Conservation (phyloP, 2,888 invertebrate genomes). For the Cephus rjabovi region DNA sequence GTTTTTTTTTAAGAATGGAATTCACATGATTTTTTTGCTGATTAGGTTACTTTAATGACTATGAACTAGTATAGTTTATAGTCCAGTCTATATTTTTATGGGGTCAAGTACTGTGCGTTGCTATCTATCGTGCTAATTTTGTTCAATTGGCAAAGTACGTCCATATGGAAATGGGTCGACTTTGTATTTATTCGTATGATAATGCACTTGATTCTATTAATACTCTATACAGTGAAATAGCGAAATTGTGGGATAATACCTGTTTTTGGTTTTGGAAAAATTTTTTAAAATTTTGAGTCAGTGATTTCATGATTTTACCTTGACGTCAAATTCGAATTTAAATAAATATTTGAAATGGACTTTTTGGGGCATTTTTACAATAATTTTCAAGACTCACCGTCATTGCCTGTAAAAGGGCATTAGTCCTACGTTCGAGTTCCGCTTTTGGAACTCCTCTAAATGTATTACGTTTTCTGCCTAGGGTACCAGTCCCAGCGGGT, state of each 20-base stretch:
- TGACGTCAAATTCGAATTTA: background rate
- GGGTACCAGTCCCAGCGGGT: slow-evolving; percentile 66
- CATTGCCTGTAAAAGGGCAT: slow-evolving; percentile 80
- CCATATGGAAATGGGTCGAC: background rate
- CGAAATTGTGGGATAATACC: background rate
- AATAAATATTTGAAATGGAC: background rate
- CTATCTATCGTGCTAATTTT: background rate
- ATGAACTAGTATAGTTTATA: background rate
- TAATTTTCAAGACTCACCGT: slow-evolving; percentile 74
- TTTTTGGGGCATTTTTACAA: background rate
- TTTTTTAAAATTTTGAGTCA: background rate
- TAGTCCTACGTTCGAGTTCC: slow-evolving; percentile 79
- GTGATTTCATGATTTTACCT: background rate
- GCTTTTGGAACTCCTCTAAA: slow-evolving; percentile 85
- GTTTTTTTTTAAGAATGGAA: background rate
- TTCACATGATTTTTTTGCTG: background rate
- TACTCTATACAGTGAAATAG: background rate
- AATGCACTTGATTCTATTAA: background rate
- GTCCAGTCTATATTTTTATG: background rate
- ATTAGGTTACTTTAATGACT: background rate
- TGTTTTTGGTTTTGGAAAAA: background rate
- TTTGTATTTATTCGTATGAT: background rate
- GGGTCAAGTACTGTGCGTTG: background rate
- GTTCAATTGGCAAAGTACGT: background rate
- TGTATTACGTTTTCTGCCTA: slow-evolving; percentile 71